These are phyloP conservation scores for Gallinago undulata DNA, from an alignment of 2,113 vertebrate species.

Conservation along the genomic window DNA sequence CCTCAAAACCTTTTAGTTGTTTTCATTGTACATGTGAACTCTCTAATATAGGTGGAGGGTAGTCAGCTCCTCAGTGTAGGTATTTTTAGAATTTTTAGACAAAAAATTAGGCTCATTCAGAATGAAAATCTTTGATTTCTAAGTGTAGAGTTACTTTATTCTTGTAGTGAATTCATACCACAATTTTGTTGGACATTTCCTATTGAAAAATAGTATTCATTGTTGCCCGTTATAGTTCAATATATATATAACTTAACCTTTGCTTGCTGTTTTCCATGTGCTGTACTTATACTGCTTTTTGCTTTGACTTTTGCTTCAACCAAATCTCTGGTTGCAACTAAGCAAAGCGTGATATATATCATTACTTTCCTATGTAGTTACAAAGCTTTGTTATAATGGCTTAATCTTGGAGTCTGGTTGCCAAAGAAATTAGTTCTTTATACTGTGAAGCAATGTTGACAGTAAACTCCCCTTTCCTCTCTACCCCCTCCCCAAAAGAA, in stretches of 20 bases:
- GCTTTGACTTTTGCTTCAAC: not conserved
- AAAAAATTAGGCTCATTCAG: not conserved
- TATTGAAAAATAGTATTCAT: not conserved
- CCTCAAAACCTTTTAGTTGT: not conserved
- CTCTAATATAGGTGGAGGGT: not conserved
- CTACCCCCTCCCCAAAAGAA: not conserved
- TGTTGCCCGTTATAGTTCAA: not conserved
- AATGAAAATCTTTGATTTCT: not conserved
- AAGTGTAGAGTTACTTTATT: not conserved
- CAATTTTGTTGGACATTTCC: not conserved
- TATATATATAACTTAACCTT: not conserved
- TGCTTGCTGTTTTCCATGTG: not conserved
- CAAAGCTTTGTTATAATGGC: not conserved
- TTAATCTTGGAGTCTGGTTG: constrained; percentile 15
- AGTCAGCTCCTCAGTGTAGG: not conserved
- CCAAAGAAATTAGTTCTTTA: constrained; percentile 57
- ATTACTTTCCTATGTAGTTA: constrained; percentile 5
- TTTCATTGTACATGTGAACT: not conserved
- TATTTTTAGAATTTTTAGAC: not conserved
- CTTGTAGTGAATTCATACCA: not conserved
- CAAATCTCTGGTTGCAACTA: not conserved
- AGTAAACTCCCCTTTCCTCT: constrained; percentile 34
- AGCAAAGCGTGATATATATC: not conserved
- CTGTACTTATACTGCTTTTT: not conserved
- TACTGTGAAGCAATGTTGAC: constrained; percentile 44